Evolutionary conservation across 2,113 vertebrate species (phyloP).

Genomic region (Salminus brasiliensis): DNA sequence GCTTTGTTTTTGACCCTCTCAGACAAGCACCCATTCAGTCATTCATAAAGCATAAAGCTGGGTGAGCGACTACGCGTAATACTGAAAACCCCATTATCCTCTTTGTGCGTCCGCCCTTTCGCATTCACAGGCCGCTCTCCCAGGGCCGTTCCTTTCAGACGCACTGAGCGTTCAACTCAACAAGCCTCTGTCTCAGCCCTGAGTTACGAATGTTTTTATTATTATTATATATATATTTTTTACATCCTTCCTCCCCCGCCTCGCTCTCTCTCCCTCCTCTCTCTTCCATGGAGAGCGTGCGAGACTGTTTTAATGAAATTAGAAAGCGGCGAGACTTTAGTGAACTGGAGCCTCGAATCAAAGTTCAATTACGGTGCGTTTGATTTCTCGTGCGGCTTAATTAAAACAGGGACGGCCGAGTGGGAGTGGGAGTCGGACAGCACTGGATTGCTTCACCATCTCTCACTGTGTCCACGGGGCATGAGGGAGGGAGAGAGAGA

Average conservation of each 20-base stretch:
- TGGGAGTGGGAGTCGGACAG: constrained; percentile 17
- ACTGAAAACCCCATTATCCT: constrained; percentile 49
- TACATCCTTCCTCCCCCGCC: background rate
- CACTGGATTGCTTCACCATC: constrained; percentile 27
- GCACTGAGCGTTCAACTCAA: constrained; percentile 26
- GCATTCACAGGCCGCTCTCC: constrained; percentile 33
- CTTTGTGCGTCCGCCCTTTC: constrained; percentile 10
- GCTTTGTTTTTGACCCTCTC: constrained; percentile 16
- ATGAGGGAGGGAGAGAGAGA: background rate
- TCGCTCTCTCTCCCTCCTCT: background rate
- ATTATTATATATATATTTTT: background rate
- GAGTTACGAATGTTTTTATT: constrained; percentile 35
- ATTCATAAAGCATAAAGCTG: constrained; percentile 37
- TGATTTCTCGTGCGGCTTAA: constrained; percentile 66
- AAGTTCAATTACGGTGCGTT: constrained; percentile 66
- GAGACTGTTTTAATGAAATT: constrained; percentile 60
- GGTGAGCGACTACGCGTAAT: constrained; percentile 44
- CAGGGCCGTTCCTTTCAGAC: constrained; percentile 31
- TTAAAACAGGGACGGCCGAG: constrained; percentile 55
- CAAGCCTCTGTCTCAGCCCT: constrained; percentile 19
- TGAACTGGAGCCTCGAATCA: constrained; percentile 65
- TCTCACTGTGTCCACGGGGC: constrained; percentile 26
- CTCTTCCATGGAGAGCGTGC: constrained; percentile 34
- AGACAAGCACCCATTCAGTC: constrained; percentile 32
- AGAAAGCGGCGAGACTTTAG: constrained; percentile 59